These are phyloP conservation scores for Aphrophora alni DNA, from an alignment of 2,888 invertebrate genomes.

Conservation along the genomic window DNA sequence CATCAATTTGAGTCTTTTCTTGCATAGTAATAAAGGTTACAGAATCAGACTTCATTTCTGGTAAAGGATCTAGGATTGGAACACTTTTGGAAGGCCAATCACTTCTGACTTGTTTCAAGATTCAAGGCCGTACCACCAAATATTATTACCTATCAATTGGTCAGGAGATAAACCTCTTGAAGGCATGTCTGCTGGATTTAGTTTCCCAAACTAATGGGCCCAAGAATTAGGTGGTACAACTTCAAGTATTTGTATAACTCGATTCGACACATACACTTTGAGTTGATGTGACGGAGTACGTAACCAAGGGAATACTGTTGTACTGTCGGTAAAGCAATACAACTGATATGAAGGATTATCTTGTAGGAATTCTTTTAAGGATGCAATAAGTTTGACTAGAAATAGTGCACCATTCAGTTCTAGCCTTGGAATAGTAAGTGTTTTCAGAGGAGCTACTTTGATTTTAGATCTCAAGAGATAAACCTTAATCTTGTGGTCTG, in stretches of 20 bases:
- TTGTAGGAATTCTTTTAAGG: no score
- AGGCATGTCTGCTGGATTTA: not conserved
- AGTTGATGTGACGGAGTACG: not conserved
- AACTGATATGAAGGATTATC: no score
- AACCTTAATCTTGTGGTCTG: not conserved
- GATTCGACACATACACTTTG: not conserved
- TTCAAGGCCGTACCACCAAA: not conserved
- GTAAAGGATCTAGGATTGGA: no score
- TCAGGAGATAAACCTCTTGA: not conserved
- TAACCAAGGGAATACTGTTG: not conserved
- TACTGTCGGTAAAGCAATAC: not conserved
- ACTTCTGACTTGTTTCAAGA: not conserved
- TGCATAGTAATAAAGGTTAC: no score
- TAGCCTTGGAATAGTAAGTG: no score
- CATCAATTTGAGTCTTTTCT: not conserved
- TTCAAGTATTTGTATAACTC: conserved; percentile 3
- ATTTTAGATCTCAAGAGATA: not conserved
- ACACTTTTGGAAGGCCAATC: not conserved
- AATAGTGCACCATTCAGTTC: no score
- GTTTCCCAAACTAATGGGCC: not conserved
- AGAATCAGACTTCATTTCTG: no score
- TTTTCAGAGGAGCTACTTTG: not conserved
- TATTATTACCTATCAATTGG: not conserved
- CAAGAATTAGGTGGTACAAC: not conserved
- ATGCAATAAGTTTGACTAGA: no score